phyloP scores from a whole-genome alignment of 2,888 invertebrate species.

The Dasysyrphus albostriatus region DNA sequence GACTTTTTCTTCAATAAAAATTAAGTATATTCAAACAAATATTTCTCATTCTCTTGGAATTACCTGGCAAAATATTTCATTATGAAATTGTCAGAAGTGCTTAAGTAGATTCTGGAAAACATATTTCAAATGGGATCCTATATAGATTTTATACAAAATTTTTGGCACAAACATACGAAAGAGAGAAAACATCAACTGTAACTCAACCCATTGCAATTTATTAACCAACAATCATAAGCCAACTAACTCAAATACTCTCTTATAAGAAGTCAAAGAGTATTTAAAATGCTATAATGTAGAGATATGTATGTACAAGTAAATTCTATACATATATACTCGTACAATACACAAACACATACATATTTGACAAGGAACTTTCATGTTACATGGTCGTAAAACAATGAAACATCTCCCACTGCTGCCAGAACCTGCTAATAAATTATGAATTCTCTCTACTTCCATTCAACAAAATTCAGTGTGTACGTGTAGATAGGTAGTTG shows the following conservation, averaged over 20 bases:
- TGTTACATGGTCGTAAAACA: slow-evolving; percentile 74
- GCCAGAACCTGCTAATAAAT: slow-evolving; percentile 73
- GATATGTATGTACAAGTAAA: background rate
- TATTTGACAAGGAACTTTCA: slow-evolving; percentile 67
- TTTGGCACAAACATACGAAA: background rate
- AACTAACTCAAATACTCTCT: slow-evolving; percentile 25
- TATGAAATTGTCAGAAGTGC: too few relatives aligned
- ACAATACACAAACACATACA: background rate
- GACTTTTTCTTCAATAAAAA: too few relatives aligned
- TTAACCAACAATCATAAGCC: slow-evolving; percentile 20
- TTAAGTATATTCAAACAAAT: too few relatives aligned
- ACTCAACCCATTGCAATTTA: background rate
- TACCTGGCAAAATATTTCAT: too few relatives aligned
- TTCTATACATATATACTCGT: background rate
- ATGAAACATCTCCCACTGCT: slow-evolving; percentile 64
- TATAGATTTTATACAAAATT: background rate
- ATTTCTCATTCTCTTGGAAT: too few relatives aligned
- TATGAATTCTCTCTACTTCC: slow-evolving; percentile 54
- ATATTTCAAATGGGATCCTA: background rate
- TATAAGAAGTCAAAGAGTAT: slow-evolving; percentile 57
- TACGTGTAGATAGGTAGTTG: background rate
- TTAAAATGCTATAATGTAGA: slow-evolving; percentile 43
- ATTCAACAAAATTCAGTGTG: background rate
- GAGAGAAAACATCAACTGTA: background rate
- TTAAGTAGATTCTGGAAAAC: background rate